phyloP scores from a whole-genome alignment of 2,888 invertebrate genomes.

The Alcis repandata region DNA sequence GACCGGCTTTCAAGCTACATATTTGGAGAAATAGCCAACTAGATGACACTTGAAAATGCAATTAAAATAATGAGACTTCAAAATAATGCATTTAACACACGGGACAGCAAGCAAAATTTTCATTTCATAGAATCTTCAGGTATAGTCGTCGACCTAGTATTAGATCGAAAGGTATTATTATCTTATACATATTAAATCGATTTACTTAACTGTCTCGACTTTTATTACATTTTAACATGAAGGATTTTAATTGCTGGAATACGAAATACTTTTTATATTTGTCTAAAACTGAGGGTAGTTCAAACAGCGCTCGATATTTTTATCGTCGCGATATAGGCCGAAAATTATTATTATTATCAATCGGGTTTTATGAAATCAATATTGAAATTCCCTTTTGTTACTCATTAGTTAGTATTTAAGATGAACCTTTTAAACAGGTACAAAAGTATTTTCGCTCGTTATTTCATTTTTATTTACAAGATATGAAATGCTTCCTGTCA shows the following conservation, averaged over 20 bases:
- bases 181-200: too few relatives aligned
- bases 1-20: slow-evolving; percentile 7
- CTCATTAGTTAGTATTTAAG: slow-evolving; percentile 49
- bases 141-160: not conserved
- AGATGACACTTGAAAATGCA: slow-evolving; percentile 4
- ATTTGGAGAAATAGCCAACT: not conserved
- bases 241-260: too few relatives aligned
- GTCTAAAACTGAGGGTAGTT: slow-evolving; percentile 12
- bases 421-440: slow-evolving; percentile 77
- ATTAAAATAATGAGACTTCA: slow-evolving; percentile 6
- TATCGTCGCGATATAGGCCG: slow-evolving; percentile 24
- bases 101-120: slow-evolving; percentile 2
- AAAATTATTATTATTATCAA: slow-evolving; percentile 4
- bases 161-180: too few relatives aligned
- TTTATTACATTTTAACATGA: too few relatives aligned
- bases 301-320: slow-evolving; percentile 1
- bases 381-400: slow-evolving; percentile 12
- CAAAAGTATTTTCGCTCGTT: slow-evolving; percentile 74
- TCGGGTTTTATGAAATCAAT: slow-evolving; percentile 6
- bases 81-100: slow-evolving; percentile 7
- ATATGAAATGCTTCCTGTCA: slow-evolving; percentile 57
- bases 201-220: too few relatives aligned
- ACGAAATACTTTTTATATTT: not conserved
- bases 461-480: slow-evolving; percentile 74
- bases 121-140: not conserved